These are phyloP conservation scores for Melikaiella ostensackeni DNA, from an alignment of 2,888 invertebrate species.

Conservation along the genomic window DNA sequence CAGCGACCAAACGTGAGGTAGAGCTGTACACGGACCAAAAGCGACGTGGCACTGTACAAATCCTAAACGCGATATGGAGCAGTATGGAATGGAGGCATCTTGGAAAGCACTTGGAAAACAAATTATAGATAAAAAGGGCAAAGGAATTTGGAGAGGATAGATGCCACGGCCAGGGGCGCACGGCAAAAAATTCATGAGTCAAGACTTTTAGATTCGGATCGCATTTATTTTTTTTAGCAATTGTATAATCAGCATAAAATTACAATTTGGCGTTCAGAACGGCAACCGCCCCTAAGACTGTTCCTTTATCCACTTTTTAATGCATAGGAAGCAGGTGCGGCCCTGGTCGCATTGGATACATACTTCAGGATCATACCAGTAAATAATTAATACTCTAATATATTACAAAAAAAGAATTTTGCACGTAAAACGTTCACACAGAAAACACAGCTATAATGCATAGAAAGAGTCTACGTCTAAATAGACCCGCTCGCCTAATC, in stretches of 20 bases:
- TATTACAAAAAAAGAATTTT: conserved; percentile 73
- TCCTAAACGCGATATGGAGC: no score
- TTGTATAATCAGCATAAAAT: conserved; percentile 77
- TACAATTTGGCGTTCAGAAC: conserved; percentile 75
- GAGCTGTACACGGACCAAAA: no score
- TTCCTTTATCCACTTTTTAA: conserved; percentile 54
- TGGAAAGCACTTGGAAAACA: neutral
- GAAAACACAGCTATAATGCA: conserved; percentile 68
- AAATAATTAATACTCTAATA: conserved; percentile 70
- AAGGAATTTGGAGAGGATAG: conserved; percentile 53
- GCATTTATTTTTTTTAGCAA: conserved; percentile 75
- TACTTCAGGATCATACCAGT: conserved; percentile 65
- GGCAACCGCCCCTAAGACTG: conserved; percentile 68
- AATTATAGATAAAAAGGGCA: neutral
- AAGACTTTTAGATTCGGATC: conserved; percentile 72
- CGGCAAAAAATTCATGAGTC: conserved; percentile 67
- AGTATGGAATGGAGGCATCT: no score
- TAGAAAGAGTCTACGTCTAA: conserved; percentile 54
- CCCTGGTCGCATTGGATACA: conserved; percentile 72
- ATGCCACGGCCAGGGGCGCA: conserved; percentile 63
- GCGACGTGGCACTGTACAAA: no score
- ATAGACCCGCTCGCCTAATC: conserved; percentile 58
- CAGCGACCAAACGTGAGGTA: no score
- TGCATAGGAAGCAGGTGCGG: conserved; percentile 69
- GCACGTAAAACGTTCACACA: conserved; percentile 70